These are phyloP conservation scores for Malurus elegans DNA, from an alignment of 2,113 vertebrate genomes.

Conservation along the genomic window DNA sequence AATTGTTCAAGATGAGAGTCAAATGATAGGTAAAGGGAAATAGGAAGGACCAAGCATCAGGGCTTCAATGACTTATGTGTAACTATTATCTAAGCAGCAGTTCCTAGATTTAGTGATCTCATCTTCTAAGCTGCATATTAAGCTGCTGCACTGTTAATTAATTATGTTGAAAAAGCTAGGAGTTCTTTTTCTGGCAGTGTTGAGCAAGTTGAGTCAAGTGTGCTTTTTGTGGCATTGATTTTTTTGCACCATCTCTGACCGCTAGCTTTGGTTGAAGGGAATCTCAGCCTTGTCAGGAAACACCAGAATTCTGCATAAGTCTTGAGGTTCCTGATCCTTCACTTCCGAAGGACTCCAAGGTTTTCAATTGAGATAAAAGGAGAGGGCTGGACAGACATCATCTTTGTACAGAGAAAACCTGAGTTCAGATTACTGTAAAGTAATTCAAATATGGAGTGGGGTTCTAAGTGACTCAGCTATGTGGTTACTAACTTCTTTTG, in stretches of 20 bases:
- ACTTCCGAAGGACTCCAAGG: background rate
- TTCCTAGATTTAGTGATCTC: background rate
- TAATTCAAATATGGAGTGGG: background rate
- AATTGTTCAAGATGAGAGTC: constrained; percentile 10
- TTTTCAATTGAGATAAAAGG: background rate
- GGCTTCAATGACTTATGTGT: background rate
- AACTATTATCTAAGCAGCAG: background rate
- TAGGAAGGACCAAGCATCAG: background rate
- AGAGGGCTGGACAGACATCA: background rate
- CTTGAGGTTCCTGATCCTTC: background rate
- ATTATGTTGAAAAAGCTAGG: background rate
- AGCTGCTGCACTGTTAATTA: background rate
- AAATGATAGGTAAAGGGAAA: background rate
- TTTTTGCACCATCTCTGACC: background rate
- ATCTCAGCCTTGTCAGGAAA: background rate
- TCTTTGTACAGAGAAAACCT: background rate
- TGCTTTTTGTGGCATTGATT: background rate
- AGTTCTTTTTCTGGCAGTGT: background rate
- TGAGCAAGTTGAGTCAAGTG: background rate
- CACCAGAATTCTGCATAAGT: background rate
- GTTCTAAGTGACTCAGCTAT: background rate
- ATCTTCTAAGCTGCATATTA: background rate
- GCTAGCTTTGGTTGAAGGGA: background rate
- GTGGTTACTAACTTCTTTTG: background rate
- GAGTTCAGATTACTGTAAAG: background rate